A percentile compares a stretch with the other conserved stretches of the same genome.
Evolutionary conservation across 2,888 invertebrate genomes (phyloP).

Genomic region (Drosophila aldrichi): DNA sequence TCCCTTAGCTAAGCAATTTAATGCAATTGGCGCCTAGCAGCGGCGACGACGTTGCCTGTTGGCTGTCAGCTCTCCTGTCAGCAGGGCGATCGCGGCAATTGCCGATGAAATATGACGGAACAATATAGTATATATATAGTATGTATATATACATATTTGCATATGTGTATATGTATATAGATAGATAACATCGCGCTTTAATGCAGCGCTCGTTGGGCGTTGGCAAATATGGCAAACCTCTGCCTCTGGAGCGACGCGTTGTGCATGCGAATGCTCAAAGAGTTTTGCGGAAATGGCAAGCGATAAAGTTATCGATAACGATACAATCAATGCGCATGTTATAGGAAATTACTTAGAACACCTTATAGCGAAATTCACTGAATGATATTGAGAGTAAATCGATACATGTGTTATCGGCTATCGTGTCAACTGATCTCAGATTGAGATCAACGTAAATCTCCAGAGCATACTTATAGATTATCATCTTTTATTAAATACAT

Average conservation of each 20-base stretch:
- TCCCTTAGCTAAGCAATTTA: slow-evolving; percentile 12
- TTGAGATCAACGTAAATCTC: no score
- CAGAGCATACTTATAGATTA: no score
- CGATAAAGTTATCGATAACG: slow-evolving; percentile 25
- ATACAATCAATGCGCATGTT: slow-evolving; percentile 2
- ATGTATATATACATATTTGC: slow-evolving; percentile 8
- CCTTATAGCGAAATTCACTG: no score
- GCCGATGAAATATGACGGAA: slow-evolving; percentile 70
- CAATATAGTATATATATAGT: slow-evolving; percentile 40
- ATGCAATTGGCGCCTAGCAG: slow-evolving; percentile 45
- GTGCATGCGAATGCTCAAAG: slow-evolving; percentile 44
- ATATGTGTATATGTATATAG: background rate
- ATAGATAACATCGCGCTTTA: slow-evolving; percentile 27
- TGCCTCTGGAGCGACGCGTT: slow-evolving; percentile 25
- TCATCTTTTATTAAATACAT: no score
- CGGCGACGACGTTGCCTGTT: background rate
- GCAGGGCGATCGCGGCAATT: slow-evolving; percentile 59
- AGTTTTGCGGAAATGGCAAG: slow-evolving; percentile 43
- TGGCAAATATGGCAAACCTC: slow-evolving; percentile 39
- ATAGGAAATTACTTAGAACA: background rate
- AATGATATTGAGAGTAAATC: background rate
- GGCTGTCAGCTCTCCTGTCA: slow-evolving; percentile 59
- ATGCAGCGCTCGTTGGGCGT: slow-evolving; percentile 42
- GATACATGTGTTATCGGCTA: no score
- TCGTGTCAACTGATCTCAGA: no score